phyloP scores from a whole-genome alignment of 2,888 invertebrate genomes.

The Ptychoptera contaminata region DNA sequence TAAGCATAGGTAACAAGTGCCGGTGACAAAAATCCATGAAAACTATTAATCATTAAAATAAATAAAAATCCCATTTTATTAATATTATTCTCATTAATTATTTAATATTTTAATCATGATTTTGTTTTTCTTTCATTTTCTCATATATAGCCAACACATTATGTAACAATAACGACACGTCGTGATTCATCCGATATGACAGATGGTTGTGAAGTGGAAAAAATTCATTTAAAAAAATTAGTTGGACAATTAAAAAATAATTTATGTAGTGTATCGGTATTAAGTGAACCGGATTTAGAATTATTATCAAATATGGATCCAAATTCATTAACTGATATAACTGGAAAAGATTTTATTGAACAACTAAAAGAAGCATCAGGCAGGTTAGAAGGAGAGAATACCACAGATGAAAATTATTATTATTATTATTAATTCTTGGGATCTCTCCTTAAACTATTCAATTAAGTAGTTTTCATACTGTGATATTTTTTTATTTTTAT shows the following conservation, averaged over 20 bases:
- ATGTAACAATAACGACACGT: conserved; percentile 32
- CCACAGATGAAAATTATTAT: too few relatives aligned
- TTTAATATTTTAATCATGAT: background rate
- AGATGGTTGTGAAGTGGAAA: conserved; percentile 36
- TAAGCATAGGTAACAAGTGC: too few relatives aligned
- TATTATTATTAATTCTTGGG: too few relatives aligned
- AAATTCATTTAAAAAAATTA: conserved; percentile 47
- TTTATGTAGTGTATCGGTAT: conserved; percentile 66
- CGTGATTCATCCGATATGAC: conserved; percentile 36
- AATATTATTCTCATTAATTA: background rate
- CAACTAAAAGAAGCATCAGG: conserved; percentile 73
- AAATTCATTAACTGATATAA: conserved; percentile 69
- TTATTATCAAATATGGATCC: conserved; percentile 80
- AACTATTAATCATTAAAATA: too few relatives aligned
- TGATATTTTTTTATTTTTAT: too few relatives aligned
- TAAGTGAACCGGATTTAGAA: conserved; percentile 72
- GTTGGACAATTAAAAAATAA: conserved; percentile 67
- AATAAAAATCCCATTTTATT: too few relatives aligned
- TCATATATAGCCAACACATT: conserved; percentile 26
- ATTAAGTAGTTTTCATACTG: too few relatives aligned
- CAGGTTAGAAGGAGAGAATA: conserved; percentile 31
- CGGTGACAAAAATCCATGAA: too few relatives aligned
- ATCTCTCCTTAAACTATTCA: too few relatives aligned
- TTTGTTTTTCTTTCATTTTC: conserved; percentile 6
- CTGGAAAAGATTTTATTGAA: conserved; percentile 59